Base-by-base conservation (phyloP, 2,888 invertebrate genomes). In the Drosophila paranaensis region DNA sequence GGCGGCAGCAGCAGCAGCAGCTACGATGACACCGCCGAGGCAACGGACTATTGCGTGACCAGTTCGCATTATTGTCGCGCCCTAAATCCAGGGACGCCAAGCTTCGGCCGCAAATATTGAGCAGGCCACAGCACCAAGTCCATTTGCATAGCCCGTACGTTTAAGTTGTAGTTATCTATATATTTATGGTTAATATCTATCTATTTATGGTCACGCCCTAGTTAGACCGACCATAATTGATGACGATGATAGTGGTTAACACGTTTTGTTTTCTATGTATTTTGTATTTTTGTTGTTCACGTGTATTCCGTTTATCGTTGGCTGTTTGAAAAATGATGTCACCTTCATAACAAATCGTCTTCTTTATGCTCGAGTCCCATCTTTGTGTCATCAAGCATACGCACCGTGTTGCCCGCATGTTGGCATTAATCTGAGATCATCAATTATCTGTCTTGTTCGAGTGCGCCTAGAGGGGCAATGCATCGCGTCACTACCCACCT, bases 41-140 rank as follows among this genome's bases (percentile, higher is more conserved):
- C 61, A 27, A 68, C 90, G 58, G 92, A 92, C 81, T 93, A 92
- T 91, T 90, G 91, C 90, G 93, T 93, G 83, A 93, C 92, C 77
- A 91, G 91, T 72, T 92, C 93, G 74, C 93, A 93, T 91, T 93
- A 92, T 88, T 93, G 93, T 81, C 91, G 93, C 73, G 84, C 92
- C 73, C 88, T 93, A 55, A 93, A 93, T 91, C 93, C 93, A 61
- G 91, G 93, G 81, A 84, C 84, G 77, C 91, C 92, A 67, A 91
- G 89, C 55, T 86, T 91, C 63, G 90, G 90, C 65, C 92, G 93
- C 77, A 93, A 92, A 85, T 92, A 92, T 85, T 93, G 88, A 89
- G 77, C 71, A 60, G 82, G 71, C 60, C 65, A 71, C 45, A 60
- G 67, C 58, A 60, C 50, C 64, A 48, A 54, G 68, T 74, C 42